Base-by-base conservation (phyloP, 2,113 vertebrate species). In the Larimichthys crocea region DNA sequence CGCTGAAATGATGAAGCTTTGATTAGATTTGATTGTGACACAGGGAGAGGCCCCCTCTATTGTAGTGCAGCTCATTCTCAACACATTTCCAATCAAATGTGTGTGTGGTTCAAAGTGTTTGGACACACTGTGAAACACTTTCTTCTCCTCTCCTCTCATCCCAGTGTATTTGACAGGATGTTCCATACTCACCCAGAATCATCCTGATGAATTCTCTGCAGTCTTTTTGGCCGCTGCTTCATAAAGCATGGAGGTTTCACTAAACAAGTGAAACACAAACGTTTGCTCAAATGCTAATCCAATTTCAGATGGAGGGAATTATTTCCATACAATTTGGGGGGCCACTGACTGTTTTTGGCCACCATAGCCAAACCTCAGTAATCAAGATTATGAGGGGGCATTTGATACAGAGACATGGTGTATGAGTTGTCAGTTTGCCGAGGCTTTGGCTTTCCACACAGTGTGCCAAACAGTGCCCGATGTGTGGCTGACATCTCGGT, bases 231-330 rank as follows among this genome's bases (percentile, higher is more conserved):
- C 65, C 79, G 73, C 62, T 40, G 40, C 17, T 22, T 86, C 15
- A 44, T 74, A 49, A 49, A 89, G 82, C 89, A 79, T 84, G 79
- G 69, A 89, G 77, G 86, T 92, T 71, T 88, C 85, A 68, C 86
- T 88, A 88, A 91, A 84, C 76, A 64, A 87, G 84, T 88, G 91
- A 91, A 92, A 93, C 91, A 84, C 80, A 92, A 93, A 94, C 24
- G 68, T 92, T 90, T 83, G 79, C 82, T 82, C 73, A 86, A 89
- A 88, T 78, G 1, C 85, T 92, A 92, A 93, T 93, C 83, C 66
- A 61, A 92, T 89, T 92, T 84, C 85, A 86, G 83, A 86, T 75
- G 89, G 74, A 65, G 24, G 72, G 20, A 62, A 53, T 67, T 61
- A 80, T 80, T 77, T 59, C 78, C 86, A 85, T 86, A 84, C 62